A percentile compares a stretch with the other conserved stretches of the same genome.
These are phyloP conservation scores for Leptopilina myrica DNA, from an alignment of 2,888 invertebrate genomes.

Conservation along the genomic window DNA sequence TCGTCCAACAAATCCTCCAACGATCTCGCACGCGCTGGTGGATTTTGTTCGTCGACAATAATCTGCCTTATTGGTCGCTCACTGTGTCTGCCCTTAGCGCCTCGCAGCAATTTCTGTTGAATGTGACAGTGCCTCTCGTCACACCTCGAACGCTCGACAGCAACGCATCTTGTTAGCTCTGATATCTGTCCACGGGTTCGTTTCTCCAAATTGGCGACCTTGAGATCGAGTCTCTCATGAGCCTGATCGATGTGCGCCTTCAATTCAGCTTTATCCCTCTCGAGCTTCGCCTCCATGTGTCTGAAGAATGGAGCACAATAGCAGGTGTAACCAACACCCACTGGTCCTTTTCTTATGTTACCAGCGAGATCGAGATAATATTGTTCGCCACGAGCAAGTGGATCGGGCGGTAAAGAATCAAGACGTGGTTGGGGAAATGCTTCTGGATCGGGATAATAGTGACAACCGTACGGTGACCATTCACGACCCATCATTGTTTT, in stretches of 20 bases:
- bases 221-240: constrained; percentile 87
- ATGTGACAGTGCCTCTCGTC: constrained; percentile 82
- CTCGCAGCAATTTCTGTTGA: constrained; percentile 80
- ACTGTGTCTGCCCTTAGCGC: constrained; percentile 81
- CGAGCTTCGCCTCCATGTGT: constrained; percentile 90
- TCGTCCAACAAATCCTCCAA: constrained; percentile 82
- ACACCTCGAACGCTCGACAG: constrained; percentile 81
- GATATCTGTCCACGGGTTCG: constrained; percentile 85
- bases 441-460: constrained; percentile 91
- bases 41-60: constrained; percentile 78
- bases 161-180: constrained; percentile 83
- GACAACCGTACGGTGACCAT: constrained; percentile 95
- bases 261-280: constrained; percentile 87
- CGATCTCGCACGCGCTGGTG: constrained; percentile 84
- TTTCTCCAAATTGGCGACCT: constrained; percentile 88
- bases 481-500: constrained; percentile 73
- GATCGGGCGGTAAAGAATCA: constrained; percentile 91
- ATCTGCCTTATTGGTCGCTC: constrained; percentile 78
- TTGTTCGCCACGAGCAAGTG: constrained; percentile 91
- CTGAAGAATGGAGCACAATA: constrained; percentile 95
- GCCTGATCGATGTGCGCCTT: constrained; percentile 88
- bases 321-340: constrained; percentile 95
- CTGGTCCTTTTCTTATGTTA: constrained; percentile 95
- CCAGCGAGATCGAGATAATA: constrained; percentile 96
- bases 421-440: constrained; percentile 91